A percentile compares a stretch with the other conserved stretches of the same genome.
Conservation (phyloP, 2,797 vertebrate species). For the Rhincodon typus region DNA sequence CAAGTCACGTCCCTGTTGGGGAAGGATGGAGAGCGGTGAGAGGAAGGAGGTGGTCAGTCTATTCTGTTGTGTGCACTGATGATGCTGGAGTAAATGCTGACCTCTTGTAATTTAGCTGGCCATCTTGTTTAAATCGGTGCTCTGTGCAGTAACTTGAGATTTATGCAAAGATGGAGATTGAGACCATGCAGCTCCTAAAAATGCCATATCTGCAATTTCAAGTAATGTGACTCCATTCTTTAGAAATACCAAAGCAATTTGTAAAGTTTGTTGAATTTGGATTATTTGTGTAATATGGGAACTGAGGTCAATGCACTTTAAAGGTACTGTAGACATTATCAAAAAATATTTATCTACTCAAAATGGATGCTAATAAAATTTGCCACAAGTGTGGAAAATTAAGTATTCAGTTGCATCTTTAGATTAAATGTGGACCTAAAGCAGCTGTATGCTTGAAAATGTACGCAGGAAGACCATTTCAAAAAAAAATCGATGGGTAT, state of each 20-base stretch:
- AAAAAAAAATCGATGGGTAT: background rate
- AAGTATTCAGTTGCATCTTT: background rate
- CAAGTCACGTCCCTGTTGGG: background rate
- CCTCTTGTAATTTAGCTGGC: background rate
- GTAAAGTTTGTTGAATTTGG: background rate
- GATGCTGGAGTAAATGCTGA: background rate
- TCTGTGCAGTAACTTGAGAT: background rate
- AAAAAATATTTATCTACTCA: background rate
- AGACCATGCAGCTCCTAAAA: background rate
- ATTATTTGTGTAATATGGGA: background rate
- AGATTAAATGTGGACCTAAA: background rate
- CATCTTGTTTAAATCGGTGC: background rate
- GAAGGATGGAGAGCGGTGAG: too few species aligned
- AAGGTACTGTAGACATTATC: background rate
- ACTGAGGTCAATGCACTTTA: background rate
- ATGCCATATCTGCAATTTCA: background rate
- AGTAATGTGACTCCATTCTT: background rate
- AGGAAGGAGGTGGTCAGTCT: background rate
- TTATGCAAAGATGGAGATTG: background rate
- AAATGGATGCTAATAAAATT: background rate
- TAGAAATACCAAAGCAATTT: background rate
- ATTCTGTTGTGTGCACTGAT: background rate
- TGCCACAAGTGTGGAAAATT: background rate
- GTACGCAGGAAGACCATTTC: background rate
- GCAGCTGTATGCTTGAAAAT: background rate